These are phyloP conservation scores for Sebastes kiyomatsui DNA, from an alignment of 2,797 vertebrate genomes.

Conservation along the genomic window DNA sequence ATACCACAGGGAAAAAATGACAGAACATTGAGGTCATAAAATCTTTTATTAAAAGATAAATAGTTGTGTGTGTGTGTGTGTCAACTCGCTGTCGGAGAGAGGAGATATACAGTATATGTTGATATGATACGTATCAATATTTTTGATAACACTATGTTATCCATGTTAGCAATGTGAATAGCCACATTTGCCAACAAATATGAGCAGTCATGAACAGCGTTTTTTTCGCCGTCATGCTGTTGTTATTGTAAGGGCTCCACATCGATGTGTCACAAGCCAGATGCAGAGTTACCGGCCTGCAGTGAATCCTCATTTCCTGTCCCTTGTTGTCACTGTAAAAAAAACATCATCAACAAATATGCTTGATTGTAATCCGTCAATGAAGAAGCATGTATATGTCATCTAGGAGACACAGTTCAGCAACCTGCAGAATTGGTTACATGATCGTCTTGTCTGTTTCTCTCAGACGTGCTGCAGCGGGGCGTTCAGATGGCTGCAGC, in stretches of 20 bases:
- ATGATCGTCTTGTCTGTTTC: neutral
- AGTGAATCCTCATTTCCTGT: slow-evolving; percentile 2
- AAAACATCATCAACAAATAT: neutral
- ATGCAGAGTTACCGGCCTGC: neutral
- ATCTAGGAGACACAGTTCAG: slow-evolving; percentile 3
- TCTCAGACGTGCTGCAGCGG: slow-evolving; percentile 18
- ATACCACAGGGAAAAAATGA: no score
- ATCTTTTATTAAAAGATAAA: no score
- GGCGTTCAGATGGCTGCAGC: slow-evolving; percentile 38
- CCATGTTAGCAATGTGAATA: neutral
- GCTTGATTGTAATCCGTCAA: slow-evolving; percentile 2
- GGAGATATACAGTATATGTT: no score
- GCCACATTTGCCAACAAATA: neutral
- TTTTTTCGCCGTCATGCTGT: neutral
- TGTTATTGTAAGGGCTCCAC: neutral
- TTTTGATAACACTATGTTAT: neutral
- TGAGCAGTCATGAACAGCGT: neutral
- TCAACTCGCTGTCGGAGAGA: no score
- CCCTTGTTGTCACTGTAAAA: neutral
- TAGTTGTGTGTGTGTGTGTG: no score
- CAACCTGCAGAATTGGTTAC: neutral
- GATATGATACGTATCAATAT: no score
- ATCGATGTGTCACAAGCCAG: slow-evolving; percentile 8
- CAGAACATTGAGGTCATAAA: no score
- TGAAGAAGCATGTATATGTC: neutral